Evolutionary conservation across 2,888 invertebrate genomes (phyloP).

Genomic region (Tromatobia lineatoria): DNA sequence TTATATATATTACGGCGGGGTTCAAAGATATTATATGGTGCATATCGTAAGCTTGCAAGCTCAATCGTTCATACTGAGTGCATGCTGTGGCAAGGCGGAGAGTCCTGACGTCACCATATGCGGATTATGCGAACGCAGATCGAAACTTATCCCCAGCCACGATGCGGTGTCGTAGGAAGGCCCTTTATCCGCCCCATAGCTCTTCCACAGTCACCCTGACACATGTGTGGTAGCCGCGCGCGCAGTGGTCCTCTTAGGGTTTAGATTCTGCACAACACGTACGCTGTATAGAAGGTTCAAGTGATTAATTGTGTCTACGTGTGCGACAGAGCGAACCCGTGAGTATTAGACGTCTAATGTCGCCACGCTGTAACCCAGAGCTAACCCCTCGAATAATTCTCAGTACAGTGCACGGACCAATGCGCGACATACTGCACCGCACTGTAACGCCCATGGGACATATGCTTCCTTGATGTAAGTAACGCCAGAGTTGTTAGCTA

Average conservation of each 20-base stretch:
- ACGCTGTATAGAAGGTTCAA: slow-evolving; percentile 45
- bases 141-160: slow-evolving; percentile 53
- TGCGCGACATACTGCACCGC: slow-evolving; percentile 52
- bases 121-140: slow-evolving; percentile 63
- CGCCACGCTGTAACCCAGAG: slow-evolving; percentile 49
- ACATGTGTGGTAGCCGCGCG: slow-evolving; percentile 63
- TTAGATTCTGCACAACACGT: slow-evolving; percentile 54
- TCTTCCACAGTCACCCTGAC: slow-evolving; percentile 51
- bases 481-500: slow-evolving; percentile 25
- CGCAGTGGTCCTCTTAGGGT: slow-evolving; percentile 59
- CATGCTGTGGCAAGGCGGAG: slow-evolving; percentile 37
- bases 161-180: slow-evolving; percentile 28
- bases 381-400: slow-evolving; percentile 62
- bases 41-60: slow-evolving; percentile 37
- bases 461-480: slow-evolving; percentile 60
- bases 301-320: slow-evolving; percentile 68
- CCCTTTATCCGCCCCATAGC: slow-evolving; percentile 39
- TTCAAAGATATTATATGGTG: slow-evolving; percentile 29
- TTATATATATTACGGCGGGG: slow-evolving; percentile 48
- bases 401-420: slow-evolving; percentile 54
- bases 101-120: slow-evolving; percentile 63
- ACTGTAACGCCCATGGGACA: slow-evolving; percentile 61
- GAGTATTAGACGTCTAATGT: slow-evolving; percentile 62
- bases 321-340: slow-evolving; percentile 62
- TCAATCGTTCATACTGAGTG: slow-evolving; percentile 21